Evolutionary conservation across 2,113 vertebrate species (phyloP).

Genomic region (Proteles cristata): DNA sequence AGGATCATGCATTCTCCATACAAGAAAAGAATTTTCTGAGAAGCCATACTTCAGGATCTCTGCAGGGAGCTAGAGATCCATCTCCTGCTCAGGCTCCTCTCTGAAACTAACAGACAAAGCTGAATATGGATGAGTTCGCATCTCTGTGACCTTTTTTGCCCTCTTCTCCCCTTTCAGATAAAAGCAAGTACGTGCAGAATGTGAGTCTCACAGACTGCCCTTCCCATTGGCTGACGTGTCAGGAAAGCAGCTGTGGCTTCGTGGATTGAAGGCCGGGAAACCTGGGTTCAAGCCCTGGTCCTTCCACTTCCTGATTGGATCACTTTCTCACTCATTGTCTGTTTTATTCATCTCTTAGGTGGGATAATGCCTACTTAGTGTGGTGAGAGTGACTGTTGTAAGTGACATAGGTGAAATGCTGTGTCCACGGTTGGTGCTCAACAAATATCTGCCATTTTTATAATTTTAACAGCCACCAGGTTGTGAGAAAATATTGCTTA

Average conservation of each 20-base stretch:
- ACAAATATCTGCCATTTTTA: background rate
- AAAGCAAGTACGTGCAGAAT: background rate
- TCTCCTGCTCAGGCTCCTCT: background rate
- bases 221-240: background rate
- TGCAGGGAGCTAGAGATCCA: background rate
- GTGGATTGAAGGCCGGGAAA: background rate
- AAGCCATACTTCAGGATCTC: background rate
- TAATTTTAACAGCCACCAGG: background rate
- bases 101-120: background rate
- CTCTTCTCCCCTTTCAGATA: background rate
- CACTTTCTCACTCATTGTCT: background rate
- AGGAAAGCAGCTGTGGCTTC: background rate
- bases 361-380: background rate
- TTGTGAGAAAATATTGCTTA: conserved; percentile 22
- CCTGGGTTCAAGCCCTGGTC: background rate
- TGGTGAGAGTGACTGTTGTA: background rate
- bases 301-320: background rate
- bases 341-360: background rate
- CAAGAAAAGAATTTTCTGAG: conserved; percentile 25
- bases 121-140: conserved; percentile 47
- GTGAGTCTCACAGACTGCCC: background rate
- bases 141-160: background rate
- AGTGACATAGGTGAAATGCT: background rate
- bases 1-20: conserved; percentile 16
- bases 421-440: background rate